These are phyloP conservation scores for Smutsia temminckii DNA, from an alignment of 2,797 vertebrate genomes.

Conservation along the genomic window DNA sequence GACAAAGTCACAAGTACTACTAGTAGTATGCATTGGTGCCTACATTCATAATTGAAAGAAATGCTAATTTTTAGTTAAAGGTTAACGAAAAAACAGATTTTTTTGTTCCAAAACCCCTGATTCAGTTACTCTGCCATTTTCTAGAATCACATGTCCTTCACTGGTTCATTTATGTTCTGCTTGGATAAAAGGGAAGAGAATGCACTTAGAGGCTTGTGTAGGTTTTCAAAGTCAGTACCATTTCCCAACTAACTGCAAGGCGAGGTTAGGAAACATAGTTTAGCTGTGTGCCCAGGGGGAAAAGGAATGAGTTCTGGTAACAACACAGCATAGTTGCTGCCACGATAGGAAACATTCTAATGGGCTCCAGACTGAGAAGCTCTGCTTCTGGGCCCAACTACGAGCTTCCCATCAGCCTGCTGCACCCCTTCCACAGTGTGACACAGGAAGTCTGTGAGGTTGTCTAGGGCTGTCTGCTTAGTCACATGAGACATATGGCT, in stretches of 20 bases:
- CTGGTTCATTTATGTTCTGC: background rate
- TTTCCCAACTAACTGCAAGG: background rate
- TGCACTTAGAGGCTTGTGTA: background rate
- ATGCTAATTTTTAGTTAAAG: conserved; percentile 10
- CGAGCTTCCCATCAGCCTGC: background rate
- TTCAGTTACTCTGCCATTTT: background rate
- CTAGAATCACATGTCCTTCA: background rate
- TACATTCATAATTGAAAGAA: background rate
- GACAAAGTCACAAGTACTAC: background rate
- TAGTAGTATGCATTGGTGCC: background rate
- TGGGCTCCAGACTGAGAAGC: background rate
- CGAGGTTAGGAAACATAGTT: background rate
- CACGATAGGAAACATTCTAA: background rate
- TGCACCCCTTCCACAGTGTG: background rate
- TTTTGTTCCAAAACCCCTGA: background rate
- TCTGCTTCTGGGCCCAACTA: background rate
- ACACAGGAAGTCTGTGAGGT: background rate
- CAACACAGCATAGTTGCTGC: background rate
- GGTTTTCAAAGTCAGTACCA: background rate
- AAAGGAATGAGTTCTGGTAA: background rate
- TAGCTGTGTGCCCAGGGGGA: background rate
- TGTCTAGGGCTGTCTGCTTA: background rate
- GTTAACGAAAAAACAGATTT: background rate
- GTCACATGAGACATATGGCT: background rate
- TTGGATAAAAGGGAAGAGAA: background rate